A percentile compares a stretch with the other conserved stretches of the same genome.
Evolutionary conservation across 1,140 invertebrate genomes (phyloP).

Genomic region (Wiebesia pumilae): DNA sequence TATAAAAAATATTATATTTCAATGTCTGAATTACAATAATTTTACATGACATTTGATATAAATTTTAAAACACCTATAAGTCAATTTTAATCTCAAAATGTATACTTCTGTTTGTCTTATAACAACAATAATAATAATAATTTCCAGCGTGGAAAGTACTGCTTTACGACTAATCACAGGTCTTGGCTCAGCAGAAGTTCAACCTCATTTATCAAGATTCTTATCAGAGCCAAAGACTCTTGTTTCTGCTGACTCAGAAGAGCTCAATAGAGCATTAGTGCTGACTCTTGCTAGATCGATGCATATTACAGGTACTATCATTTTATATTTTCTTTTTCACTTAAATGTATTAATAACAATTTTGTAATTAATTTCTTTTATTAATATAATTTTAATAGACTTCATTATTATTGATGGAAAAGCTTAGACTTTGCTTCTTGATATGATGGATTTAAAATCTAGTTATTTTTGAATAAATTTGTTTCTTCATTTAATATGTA

Average conservation of each 20-base stretch:
- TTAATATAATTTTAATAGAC: neutral
- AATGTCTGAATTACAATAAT: no score
- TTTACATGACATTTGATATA: no score
- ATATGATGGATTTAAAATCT: no score
- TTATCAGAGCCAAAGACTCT: conserved; percentile 91
- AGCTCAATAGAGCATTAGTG: conserved; percentile 93
- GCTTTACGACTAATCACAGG: conserved; percentile 93
- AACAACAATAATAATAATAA: conserved; percentile 29
- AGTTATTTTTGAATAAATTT: no score
- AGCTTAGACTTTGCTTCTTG: no score
- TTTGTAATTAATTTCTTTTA: neutral
- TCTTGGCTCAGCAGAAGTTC: conserved; percentile 92
- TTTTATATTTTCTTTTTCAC: conserved; percentile 18
- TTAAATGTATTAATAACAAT: neutral
- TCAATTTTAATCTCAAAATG: no score
- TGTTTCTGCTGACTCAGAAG: conserved; percentile 95
- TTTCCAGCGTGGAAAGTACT: conserved; percentile 91
- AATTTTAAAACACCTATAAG: no score
- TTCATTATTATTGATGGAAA: no score
- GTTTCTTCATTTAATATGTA: no score
- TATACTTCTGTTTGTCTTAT: neutral
- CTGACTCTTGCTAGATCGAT: conserved; percentile 95
- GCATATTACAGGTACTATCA: conserved; percentile 86
- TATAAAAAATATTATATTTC: no score
- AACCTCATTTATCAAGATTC: conserved; percentile 90